phyloP scores from a whole-genome alignment of 2,888 invertebrate genomes.

The Pterobdella sp. region DNA sequence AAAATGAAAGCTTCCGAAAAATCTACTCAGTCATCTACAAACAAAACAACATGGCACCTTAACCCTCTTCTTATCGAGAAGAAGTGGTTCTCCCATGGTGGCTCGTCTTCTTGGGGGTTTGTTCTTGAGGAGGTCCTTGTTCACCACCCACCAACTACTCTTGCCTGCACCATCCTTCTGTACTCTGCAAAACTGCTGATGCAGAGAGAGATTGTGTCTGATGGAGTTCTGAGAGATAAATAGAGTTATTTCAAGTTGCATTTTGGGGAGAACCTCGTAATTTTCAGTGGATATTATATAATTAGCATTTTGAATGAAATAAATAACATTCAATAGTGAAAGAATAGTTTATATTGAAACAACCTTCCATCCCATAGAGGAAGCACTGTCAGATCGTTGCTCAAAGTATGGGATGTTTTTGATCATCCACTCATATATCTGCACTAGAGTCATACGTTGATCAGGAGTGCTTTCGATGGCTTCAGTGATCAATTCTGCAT shows the following conservation, averaged over 20 bases:
- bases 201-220: conserved; percentile 29
- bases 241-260: not conserved
- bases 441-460: conserved; percentile 86
- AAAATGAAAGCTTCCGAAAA: no score
- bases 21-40: no score
- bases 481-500: conserved; percentile 97
- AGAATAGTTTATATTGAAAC: not conserved
- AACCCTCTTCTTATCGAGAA: conserved; percentile 17
- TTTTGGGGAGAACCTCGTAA: not conserved
- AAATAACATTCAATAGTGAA: not conserved
- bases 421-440: conserved; percentile 99
- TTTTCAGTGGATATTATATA: not conserved
- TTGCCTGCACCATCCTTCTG: conserved; percentile 31
- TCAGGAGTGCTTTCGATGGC: conserved; percentile 92
- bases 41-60: no score
- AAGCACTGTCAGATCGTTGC: conserved; percentile 97
- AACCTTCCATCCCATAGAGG: conserved; percentile 99
- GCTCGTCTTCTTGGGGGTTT: conserved; percentile 20
- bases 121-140: conserved; percentile 17
- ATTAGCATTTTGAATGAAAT: not conserved
- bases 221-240: conserved; percentile 26
- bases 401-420: conserved; percentile 97
- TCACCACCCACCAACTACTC: conserved; percentile 31
- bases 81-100: conserved; percentile 23
- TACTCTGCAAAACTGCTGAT: conserved; percentile 25